These are phyloP conservation scores for Tipula vernalis DNA, from an alignment of 2,888 invertebrate genomes.

Conservation along the genomic window DNA sequence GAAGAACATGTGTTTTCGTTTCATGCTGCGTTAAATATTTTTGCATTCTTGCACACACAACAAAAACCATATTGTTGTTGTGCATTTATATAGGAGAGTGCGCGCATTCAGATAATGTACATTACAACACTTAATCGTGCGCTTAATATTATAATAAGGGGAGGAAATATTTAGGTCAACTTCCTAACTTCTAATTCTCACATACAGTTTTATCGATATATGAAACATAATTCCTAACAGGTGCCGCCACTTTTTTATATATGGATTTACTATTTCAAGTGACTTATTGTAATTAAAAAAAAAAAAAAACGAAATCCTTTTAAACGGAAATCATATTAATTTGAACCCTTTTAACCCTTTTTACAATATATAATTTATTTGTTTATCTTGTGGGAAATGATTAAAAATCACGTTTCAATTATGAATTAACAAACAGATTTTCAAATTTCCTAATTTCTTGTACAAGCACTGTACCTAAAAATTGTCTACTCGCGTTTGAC, in stretches of 20 bases:
- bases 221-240: background rate
- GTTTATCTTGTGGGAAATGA: background rate
- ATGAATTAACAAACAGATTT: background rate
- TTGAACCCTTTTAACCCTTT: background rate
- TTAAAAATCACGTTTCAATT: background rate
- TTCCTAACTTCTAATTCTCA: background rate
- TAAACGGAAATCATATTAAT: background rate
- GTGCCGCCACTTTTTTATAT: background rate
- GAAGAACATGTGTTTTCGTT: background rate
- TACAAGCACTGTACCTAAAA: too few species aligned
- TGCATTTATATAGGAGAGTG: background rate
- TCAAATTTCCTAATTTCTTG: background rate
- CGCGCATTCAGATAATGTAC: background rate
- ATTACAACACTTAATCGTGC: conserved; percentile 4
- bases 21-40: background rate
- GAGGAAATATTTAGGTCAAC: background rate
- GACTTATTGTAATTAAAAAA: background rate
- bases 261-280: background rate
- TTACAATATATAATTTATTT: background rate
- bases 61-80: background rate
- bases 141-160: background rate
- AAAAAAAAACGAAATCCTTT: background rate
- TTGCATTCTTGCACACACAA: background rate
- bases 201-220: background rate
- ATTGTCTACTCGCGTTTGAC: background rate